Percentiles rank a stretch among this genome's conserved stretches.
phyloP scores from a whole-genome alignment of 2,888 invertebrate genomes.

The Tanytarsus gracilentus region DNA sequence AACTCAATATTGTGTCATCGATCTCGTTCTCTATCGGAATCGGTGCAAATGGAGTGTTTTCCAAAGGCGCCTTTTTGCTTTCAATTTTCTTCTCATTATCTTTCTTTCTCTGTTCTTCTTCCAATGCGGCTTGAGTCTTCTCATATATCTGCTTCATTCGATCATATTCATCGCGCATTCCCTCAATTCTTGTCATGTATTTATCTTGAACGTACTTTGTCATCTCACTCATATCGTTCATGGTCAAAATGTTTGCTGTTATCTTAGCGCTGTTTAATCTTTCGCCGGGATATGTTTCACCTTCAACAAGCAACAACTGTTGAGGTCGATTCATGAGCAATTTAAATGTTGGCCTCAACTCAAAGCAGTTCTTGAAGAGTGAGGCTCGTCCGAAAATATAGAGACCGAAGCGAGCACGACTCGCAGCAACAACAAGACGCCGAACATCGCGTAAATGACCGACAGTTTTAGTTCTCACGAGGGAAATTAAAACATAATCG shows the following conservation, averaged over 20 bases:
- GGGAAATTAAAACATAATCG: constrained; percentile 90
- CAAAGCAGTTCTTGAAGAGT: constrained; percentile 93
- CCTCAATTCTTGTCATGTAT: constrained; percentile 68
- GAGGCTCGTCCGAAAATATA: constrained; percentile 91
- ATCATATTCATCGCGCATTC: constrained; percentile 45
- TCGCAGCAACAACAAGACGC: constrained; percentile 95
- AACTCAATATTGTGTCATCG: constrained; percentile 29
- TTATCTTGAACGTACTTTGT: constrained; percentile 89
- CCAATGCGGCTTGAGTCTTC: constrained; percentile 23
- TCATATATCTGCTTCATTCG: constrained; percentile 31
- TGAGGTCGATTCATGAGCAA: constrained; percentile 74
- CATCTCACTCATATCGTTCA: constrained; percentile 87
- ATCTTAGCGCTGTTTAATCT: constrained; percentile 47
- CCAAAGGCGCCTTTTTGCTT: not conserved
- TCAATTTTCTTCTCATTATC: not conserved
- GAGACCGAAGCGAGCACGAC: constrained; percentile 89
- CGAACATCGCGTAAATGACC: constrained; percentile 95
- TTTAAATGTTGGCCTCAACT: constrained; percentile 90
- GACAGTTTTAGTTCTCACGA: constrained; percentile 94
- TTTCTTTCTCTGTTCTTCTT: constrained; percentile 3
- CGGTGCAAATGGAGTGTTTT: constrained; percentile 35
- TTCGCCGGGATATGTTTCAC: constrained; percentile 69
- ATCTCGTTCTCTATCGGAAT: constrained; percentile 49
- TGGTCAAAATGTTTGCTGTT: constrained; percentile 46
- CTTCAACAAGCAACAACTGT: constrained; percentile 66